A percentile compares a stretch with the other conserved stretches of the same genome.
Evolutionary conservation across 2,797 vertebrate genomes (phyloP).

Genomic region (Crenuchus spilurus): DNA sequence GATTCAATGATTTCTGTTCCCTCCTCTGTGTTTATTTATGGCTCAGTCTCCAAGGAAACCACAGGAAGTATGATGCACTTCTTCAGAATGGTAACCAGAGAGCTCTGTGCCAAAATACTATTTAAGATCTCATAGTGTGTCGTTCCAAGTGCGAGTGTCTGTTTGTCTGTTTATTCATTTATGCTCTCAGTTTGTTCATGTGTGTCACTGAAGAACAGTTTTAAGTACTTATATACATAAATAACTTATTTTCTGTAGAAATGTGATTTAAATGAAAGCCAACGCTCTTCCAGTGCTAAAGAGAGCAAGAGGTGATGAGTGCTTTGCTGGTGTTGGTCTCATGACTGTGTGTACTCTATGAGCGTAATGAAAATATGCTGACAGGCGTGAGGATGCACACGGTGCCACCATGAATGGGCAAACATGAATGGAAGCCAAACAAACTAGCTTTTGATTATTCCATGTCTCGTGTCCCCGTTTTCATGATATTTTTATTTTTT

Average conservation of each 20-base stretch:
- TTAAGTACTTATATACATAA: too few relatives aligned
- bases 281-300: background rate
- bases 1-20: conserved; percentile 45
- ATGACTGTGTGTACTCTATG: conserved; percentile 9
- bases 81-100: conserved; percentile 29
- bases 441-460: background rate
- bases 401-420: conserved; percentile 23
- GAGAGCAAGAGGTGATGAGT: conserved; percentile 6
- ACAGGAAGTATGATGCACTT: conserved; percentile 49
- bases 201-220: background rate
- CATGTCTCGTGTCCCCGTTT: too few relatives aligned
- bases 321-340: conserved; percentile 2
- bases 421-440: conserved; percentile 10
- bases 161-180: background rate
- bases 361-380: conserved; percentile 56
- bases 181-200: too few relatives aligned
- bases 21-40: conserved; percentile 45
- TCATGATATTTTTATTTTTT: too few relatives aligned
- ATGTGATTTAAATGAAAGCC: background rate
- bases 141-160: background rate
- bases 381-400: conserved; percentile 45
- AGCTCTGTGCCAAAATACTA: background rate
- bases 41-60: conserved; percentile 51
- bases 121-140: background rate
- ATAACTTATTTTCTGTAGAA: background rate